Conservation (phyloP, 2,113 vertebrate genomes). For the Oophaga pumilio region DNA sequence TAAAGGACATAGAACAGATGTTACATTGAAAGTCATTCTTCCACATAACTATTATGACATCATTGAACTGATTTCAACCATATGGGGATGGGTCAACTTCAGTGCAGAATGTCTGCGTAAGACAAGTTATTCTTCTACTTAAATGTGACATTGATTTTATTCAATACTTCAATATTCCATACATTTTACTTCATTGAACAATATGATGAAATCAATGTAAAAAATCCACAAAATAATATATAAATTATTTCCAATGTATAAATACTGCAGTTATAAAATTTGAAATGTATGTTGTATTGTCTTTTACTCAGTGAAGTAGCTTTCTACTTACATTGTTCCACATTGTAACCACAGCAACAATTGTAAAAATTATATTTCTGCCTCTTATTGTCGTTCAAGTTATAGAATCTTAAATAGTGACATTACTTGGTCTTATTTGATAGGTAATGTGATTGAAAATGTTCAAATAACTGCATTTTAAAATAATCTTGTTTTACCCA, state of each 20-base stretch:
- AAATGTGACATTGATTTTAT: background rate
- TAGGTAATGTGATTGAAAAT: too few relatives aligned
- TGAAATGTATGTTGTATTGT: too few relatives aligned
- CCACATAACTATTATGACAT: conserved; percentile 36
- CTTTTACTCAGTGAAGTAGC: too few relatives aligned
- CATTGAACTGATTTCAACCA: conserved; percentile 40
- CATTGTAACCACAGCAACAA: too few relatives aligned
- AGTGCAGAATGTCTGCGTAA: background rate
- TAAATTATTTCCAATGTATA: background rate
- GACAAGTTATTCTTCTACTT: background rate
- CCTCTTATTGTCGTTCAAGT: too few relatives aligned
- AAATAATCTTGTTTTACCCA: too few relatives aligned
- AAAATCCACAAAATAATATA: background rate
- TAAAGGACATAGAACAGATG: conserved; percentile 44
- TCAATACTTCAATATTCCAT: background rate
- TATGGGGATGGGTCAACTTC: conserved; percentile 17
- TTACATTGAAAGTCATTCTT: conserved; percentile 26
- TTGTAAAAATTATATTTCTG: too few relatives aligned
- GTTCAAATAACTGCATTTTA: too few relatives aligned
- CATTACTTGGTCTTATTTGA: too few relatives aligned
- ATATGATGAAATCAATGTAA: background rate
- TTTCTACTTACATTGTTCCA: too few relatives aligned
- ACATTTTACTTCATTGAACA: background rate
- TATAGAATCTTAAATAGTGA: too few relatives aligned
- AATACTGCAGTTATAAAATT: background rate